Percentiles rank a stretch among this genome's conserved stretches.
Conservation (phyloP, 2,888 invertebrate species). For the Brachyopa scutellaris region DNA sequence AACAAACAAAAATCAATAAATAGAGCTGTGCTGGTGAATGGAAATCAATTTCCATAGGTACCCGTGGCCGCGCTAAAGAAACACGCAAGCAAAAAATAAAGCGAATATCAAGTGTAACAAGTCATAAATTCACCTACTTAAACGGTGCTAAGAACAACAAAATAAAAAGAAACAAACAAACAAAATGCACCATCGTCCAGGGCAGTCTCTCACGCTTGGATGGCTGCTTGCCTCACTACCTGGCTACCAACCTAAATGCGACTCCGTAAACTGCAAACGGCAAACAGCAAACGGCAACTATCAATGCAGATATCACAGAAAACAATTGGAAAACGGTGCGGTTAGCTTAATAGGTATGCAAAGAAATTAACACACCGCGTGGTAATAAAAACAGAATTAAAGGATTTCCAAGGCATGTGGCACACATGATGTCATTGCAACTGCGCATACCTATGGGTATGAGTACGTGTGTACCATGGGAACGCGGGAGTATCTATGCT, state of each 20-base stretch:
- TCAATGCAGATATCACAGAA: slow-evolving; percentile 58
- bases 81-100: slow-evolving; percentile 26
- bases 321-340: slow-evolving; percentile 66
- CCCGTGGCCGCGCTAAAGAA: slow-evolving; percentile 6
- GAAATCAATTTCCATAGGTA: slow-evolving; percentile 56
- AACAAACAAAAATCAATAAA: slow-evolving; percentile 60
- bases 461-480: slow-evolving; percentile 27
- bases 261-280: neutral
- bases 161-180: slow-evolving; percentile 14
- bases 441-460: neutral
- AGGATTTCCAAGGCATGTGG: slow-evolving; percentile 65
- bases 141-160: slow-evolving; percentile 50
- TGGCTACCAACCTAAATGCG: too few species aligned
- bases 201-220: slow-evolving; percentile 42
- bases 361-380: slow-evolving; percentile 67
- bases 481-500: slow-evolving; percentile 66
- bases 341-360: slow-evolving; percentile 63
- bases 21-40: slow-evolving; percentile 12
- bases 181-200: slow-evolving; percentile 20
- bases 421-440: slow-evolving; percentile 64
- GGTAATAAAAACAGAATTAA: slow-evolving; percentile 65
- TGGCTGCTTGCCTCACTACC: neutral
- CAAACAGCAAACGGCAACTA: neutral
- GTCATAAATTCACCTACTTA: slow-evolving; percentile 73
- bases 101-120: slow-evolving; percentile 62